Evolutionary conservation across 2,888 invertebrate species (phyloP), one percentile per base, ranked within the genome.

Genomic region (Melinaea marsaeus): DNA sequence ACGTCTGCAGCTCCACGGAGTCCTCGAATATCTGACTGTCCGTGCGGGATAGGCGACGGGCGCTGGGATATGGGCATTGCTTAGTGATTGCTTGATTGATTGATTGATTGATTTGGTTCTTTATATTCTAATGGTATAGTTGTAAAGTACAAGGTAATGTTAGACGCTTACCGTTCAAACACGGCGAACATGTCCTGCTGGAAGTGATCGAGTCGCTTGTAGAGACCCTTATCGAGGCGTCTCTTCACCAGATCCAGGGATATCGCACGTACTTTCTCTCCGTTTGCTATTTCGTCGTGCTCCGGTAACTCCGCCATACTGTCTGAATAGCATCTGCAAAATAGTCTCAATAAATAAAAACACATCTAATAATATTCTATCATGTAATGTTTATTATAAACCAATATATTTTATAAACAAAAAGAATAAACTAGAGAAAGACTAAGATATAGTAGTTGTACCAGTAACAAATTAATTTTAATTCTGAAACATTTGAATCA

Each of bases 21-120:
- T 99, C 99, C 79, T 99, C 98, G 87, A 98, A 99, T 56, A 97
- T 94, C 80, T 97, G 97, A 3, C 99, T 98, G 88, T 99, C 98
- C 0, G 97, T 95, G 13, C 98, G 93, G 0, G 98, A 96, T 0
- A 98, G 90, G 65, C 94, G 94, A 2, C 99, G 93, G 0, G 98
- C 98, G 73, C 96, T 92, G 77, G 13, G 58, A 63, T 3, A 46
- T 4, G 59, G 69, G 64, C 32, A 9, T 51, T n/a, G 9, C 11
- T 32, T 1, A 32, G 32, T 51, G 6, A 32, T 51, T 48, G n/a
- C 2, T 46, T 3, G 46, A 4, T 3, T 46, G 46, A 46, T 37
- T 37, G 7, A 37, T 37, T 37, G 4, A 2, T 2, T 37, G 37
- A 6, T 37, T 7, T 4, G 4, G 37, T 37, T 37, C 5, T 37